Base-by-base conservation (phyloP, 2,113 vertebrate species). In the Merops nubicus region DNA sequence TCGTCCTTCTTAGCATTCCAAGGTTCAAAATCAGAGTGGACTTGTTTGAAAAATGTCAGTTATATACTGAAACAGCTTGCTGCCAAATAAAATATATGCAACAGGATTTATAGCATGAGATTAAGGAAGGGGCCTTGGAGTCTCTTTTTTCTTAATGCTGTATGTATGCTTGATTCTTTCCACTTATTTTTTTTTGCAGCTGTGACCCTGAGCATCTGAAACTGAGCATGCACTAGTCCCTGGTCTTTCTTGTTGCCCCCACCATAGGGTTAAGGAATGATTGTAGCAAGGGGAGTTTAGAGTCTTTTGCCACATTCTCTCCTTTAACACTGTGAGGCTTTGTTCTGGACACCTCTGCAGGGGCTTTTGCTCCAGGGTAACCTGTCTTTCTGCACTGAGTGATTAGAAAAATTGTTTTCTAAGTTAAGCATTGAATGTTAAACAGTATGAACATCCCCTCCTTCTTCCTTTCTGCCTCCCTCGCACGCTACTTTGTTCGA, bases 31-130 rank as follows among this genome's bases (percentile, higher is more conserved):
- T 93, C 73, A 70, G 53, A 95, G 83, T 38, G 72, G 54, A 94
- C 62, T 93, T 90, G 34, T 69, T 93, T 95, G 82, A 95, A 96
- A 93, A 97, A 95, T 91, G 40, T 60, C 73, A 63, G 69, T 89
- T 97, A 85, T 89, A 76, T 48, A 38, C 23, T 90, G 69, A 93
- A 96, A 89, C 84, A 96, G 31, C 56, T 75, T 72, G 40, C 85
- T 96, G 88, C 53, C 76, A 97, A 96, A 95, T 63, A 92, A 91
- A 91, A 93, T 93, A 91, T 36, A 77, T 54, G 62, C 53, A 89
- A 73, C 43, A 85, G 85, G 88, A 96, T 97, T 91, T 96, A 93
- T 59, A 94, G 78, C 0, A 6, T 91, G 62, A 95, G 42, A 86
- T 95, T 95, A 91, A 95, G 48, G 53, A 91, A 96, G 68, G 59